Percentiles rank a stretch among this genome's conserved stretches.
Conservation (phyloP, 2,113 vertebrate species). For the Opisthocomus hoazin region DNA sequence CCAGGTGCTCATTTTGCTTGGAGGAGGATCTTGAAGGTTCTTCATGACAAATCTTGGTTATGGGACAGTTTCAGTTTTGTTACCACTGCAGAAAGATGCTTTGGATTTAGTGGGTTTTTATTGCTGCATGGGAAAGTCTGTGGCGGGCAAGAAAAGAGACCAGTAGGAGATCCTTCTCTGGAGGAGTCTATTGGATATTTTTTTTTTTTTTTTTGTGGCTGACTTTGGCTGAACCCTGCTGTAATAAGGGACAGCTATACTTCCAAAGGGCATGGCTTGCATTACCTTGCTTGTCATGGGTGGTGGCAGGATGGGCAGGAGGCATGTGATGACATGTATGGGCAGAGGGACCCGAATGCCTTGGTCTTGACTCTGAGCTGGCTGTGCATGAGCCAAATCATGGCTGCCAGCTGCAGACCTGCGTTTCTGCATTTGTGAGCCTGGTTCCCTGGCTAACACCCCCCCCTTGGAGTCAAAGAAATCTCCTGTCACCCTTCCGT, state of each 20-base stretch:
- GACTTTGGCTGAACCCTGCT: background rate
- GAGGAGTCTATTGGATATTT: background rate
- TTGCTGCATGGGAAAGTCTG: background rate
- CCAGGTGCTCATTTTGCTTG: background rate
- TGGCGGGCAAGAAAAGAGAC: background rate
- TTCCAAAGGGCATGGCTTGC: background rate
- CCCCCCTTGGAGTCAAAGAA: background rate
- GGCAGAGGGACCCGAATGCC: background rate
- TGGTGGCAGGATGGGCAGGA: background rate
- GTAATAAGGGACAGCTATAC: background rate
- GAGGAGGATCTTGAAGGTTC: background rate
- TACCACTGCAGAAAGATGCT: background rate
- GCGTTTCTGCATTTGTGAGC: background rate
- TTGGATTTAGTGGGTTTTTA: background rate
- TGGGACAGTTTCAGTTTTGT: background rate
- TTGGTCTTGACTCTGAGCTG: background rate
- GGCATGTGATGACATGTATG: rapidly evolving
- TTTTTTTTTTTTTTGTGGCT: too few relatives aligned
- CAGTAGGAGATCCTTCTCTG: background rate
- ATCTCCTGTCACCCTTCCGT: background rate
- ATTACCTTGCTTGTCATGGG: background rate
- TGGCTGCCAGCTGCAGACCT: background rate
- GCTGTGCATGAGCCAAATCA: background rate
- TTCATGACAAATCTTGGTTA: background rate
- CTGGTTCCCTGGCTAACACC: background rate